Evolutionary conservation across 2,888 invertebrate genomes (phyloP).

Genomic region (Euphydryas editha): DNA sequence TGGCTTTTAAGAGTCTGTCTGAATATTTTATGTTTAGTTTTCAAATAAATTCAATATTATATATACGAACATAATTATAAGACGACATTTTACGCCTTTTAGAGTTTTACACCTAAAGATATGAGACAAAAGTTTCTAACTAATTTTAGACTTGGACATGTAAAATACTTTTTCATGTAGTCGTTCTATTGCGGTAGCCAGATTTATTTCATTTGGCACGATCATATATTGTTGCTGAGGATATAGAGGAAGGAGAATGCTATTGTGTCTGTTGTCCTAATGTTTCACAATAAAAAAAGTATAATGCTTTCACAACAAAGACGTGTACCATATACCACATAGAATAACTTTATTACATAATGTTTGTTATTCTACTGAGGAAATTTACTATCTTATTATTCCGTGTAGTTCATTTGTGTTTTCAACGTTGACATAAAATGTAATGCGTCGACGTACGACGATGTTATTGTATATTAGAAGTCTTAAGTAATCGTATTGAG

Average conservation of each 20-base stretch:
- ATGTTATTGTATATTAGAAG: no score
- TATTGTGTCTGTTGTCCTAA: slow-evolving; percentile 12
- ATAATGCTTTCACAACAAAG: slow-evolving; percentile 15
- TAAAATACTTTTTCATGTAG: slow-evolving; percentile 29
- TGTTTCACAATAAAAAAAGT: slow-evolving; percentile 15
- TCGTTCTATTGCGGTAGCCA: slow-evolving; percentile 19
- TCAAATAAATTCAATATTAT: no score
- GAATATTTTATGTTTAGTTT: no score
- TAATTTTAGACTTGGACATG: slow-evolving; percentile 23
- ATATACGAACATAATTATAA: no score
- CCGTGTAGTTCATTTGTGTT: no score
- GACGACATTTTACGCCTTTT: no score
- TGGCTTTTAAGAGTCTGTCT: no score
- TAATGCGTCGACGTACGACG: no score
- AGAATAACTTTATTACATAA: slow-evolving; percentile 3
- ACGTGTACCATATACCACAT: slow-evolving; percentile 1
- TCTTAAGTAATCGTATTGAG: no score
- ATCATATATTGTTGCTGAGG: slow-evolving; percentile 20
- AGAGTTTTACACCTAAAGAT: no score
- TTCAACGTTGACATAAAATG: no score
- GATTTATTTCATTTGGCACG: slow-evolving; percentile 33
- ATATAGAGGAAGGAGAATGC: slow-evolving; percentile 18
- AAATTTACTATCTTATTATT: slow-evolving; percentile 2
- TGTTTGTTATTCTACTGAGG: not conserved
- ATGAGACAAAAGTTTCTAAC: slow-evolving; percentile 9